These are phyloP conservation scores for Coregonus ussuriensis DNA, from an alignment of 2,797 vertebrate genomes.

Conservation along the genomic window DNA sequence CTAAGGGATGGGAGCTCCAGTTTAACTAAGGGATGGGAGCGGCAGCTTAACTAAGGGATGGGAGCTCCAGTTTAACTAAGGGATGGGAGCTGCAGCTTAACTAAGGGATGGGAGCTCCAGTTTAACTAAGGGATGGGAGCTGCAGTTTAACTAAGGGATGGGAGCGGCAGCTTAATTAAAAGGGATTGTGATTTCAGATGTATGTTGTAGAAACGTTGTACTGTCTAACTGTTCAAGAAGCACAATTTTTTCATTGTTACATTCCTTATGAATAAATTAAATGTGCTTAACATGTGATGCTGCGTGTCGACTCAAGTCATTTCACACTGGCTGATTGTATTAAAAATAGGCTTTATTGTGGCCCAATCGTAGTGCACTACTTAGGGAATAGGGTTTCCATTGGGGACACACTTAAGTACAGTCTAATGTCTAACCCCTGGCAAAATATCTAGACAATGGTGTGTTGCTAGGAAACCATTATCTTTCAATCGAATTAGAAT, in stretches of 20 bases:
- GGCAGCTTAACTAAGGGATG: too few relatives aligned
- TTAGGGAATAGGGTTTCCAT: too few relatives aligned
- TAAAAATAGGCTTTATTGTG: background rate
- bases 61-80: too few relatives aligned
- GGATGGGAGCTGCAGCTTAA: too few relatives aligned
- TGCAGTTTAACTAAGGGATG: too few relatives aligned
- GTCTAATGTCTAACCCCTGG: background rate
- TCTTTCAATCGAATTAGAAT: background rate
- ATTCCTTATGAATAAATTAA: constrained; percentile 60
- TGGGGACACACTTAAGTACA: too few relatives aligned
- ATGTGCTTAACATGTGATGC: constrained; percentile 42
- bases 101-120: too few relatives aligned
- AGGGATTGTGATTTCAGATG: constrained; percentile 5
- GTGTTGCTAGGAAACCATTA: background rate
- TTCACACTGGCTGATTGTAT: background rate
- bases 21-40: too few relatives aligned
- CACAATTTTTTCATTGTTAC: constrained; percentile 60
- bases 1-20: too few relatives aligned
- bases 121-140: too few relatives aligned
- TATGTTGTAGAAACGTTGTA: constrained; percentile 10
- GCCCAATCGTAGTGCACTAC: too few relatives aligned
- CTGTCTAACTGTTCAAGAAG: constrained; percentile 50
- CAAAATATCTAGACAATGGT: background rate
- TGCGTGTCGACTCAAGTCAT: background rate
- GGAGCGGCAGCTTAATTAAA: constrained; percentile 17